Conservation (phyloP, 1,140 invertebrate genomes). For the Phthorimaea operculella region DNA sequence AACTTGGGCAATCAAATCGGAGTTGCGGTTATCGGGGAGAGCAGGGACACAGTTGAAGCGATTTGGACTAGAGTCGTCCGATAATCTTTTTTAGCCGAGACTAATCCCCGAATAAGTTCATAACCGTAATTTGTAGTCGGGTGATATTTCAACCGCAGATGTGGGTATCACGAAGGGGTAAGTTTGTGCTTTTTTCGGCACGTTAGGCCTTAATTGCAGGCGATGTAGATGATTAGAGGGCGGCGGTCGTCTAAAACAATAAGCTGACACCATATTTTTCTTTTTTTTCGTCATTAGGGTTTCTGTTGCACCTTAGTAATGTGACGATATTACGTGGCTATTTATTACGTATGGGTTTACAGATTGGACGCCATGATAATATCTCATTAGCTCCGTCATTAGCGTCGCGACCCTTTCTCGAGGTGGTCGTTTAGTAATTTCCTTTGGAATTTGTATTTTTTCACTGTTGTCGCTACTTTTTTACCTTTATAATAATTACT, state of each 20-base stretch:
- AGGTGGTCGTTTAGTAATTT: background rate
- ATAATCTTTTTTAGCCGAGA: conserved; percentile 13
- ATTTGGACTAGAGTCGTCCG: background rate
- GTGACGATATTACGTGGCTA: conserved; percentile 42
- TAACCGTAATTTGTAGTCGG: conserved; percentile 31
- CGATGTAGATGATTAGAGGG: conserved; percentile 57
- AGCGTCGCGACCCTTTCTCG: background rate
- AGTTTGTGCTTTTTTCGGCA: conserved; percentile 44
- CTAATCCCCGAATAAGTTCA: conserved; percentile 19
- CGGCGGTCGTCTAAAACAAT: conserved; percentile 64
- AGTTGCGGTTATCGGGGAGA: conserved; percentile 18
- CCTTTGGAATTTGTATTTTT: background rate
- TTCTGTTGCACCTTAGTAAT: conserved; percentile 45
- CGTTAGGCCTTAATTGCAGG: conserved; percentile 49
- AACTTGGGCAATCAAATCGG: conserved; percentile 40
- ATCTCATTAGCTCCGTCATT: conserved; percentile 17
- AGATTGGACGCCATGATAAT: conserved; percentile 27
- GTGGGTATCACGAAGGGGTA: conserved; percentile 49
- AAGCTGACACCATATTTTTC: conserved; percentile 29
- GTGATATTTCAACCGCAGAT: conserved; percentile 38
- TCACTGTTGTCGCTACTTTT: background rate
- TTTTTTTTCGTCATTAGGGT: conserved; percentile 41
- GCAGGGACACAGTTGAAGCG: background rate
- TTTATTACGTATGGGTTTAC: conserved; percentile 13
- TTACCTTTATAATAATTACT: no score